Conservation (phyloP, 1,140 invertebrate genomes). For the Meloidogyne floridensis region DNA sequence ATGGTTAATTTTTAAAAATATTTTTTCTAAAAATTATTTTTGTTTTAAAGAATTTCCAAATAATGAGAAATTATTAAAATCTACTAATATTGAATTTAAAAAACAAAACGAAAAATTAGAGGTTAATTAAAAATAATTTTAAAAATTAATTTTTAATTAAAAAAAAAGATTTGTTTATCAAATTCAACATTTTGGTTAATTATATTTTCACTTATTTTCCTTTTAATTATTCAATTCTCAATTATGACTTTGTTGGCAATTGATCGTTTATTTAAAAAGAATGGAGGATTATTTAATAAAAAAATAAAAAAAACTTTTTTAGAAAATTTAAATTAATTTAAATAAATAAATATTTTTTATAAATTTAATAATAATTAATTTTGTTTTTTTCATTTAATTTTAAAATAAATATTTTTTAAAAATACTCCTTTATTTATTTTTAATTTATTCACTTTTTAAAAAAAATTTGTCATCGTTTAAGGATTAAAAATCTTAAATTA, state of each 20-base stretch:
- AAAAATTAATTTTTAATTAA: not conserved
- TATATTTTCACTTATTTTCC: not conserved
- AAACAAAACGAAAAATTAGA: not conserved
- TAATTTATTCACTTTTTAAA: no score
- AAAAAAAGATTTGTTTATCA: constrained; percentile 4
- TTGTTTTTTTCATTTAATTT: no score
- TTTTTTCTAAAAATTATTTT: not conserved
- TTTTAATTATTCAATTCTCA: constrained; percentile 10
- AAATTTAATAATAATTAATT: no score
- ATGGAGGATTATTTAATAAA: not conserved
- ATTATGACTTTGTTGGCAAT: not conserved
- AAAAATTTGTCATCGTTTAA: not conserved
- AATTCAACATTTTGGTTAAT: constrained; percentile 5
- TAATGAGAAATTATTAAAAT: not conserved
- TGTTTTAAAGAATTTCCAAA: not conserved
- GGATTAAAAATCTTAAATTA: not conserved
- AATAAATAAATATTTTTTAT: no score
- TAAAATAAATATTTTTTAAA: no score
- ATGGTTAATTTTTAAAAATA: not conserved
- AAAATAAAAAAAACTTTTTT: not conserved
- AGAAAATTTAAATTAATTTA: not conserved
- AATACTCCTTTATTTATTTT: not conserved
- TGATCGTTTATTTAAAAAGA: constrained; percentile 4
- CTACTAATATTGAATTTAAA: not conserved
- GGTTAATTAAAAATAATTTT: not conserved